phyloP scores from a whole-genome alignment of 2,888 invertebrate genomes.

The Anagyrus pseudococci region DNA sequence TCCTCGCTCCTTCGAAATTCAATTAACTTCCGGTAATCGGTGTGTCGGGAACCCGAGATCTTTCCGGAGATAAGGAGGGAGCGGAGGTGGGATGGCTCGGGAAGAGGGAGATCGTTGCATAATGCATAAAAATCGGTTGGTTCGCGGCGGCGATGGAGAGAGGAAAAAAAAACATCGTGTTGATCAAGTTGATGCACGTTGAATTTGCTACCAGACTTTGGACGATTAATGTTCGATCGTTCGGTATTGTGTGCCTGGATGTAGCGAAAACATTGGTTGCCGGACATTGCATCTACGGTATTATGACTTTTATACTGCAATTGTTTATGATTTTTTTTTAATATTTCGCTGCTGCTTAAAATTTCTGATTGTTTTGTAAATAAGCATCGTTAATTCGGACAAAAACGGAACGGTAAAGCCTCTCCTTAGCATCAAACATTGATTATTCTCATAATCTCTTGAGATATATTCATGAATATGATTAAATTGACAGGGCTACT shows the following conservation, averaged over 20 bases:
- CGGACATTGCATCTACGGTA: no score
- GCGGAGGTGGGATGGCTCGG: background rate
- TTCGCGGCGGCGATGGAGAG: background rate
- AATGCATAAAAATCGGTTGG: conserved; percentile 23
- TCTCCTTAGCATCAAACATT: no score
- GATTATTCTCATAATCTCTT: background rate
- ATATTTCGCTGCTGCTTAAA: no score
- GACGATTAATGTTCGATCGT: no score
- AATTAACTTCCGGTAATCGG: conserved; percentile 15
- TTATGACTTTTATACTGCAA: no score
- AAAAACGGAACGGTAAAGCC: no score
- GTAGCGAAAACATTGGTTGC: no score
- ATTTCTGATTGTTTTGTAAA: no score
- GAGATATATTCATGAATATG: background rate
- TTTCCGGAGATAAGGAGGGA: background rate
- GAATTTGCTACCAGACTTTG: conserved; percentile 24
- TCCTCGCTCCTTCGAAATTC: conserved; percentile 6
- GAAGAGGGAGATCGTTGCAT: conserved; percentile 21
- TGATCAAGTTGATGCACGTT: conserved; percentile 24
- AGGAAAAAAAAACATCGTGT: conserved; percentile 21
- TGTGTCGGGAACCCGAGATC: background rate
- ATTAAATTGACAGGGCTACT: background rate
- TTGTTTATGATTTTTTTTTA: no score
- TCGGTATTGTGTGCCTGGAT: no score
- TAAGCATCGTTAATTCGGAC: no score